phyloP scores from a whole-genome alignment of 2,797 vertebrate species.

The Lateolabrax maculatus region DNA sequence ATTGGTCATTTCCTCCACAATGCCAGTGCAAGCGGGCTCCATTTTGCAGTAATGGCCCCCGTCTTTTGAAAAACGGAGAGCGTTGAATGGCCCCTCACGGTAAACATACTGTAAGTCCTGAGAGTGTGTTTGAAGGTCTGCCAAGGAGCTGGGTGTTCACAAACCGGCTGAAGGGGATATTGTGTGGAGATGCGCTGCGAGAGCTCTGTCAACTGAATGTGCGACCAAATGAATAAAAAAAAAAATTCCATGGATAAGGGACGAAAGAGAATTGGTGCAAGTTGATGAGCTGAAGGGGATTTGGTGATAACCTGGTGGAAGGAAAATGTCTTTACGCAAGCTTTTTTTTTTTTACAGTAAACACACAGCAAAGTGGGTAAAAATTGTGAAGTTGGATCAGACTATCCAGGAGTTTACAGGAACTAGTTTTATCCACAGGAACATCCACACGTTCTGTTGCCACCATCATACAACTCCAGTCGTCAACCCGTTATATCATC shows the following conservation, averaged over 20 bases:
- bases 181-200: constrained; percentile 38
- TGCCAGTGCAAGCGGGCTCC: constrained; percentile 74
- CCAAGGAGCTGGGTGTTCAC: constrained; percentile 56
- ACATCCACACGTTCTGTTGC: background rate
- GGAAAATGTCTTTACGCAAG: background rate
- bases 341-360: background rate
- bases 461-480: constrained; percentile 33
- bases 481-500: constrained; percentile 63
- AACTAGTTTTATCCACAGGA: constrained; percentile 8
- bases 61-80: constrained; percentile 66
- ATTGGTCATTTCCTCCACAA: constrained; percentile 79
- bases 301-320: constrained; percentile 23
- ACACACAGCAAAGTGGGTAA: background rate
- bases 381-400: background rate
- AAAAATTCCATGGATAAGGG: constrained; percentile 26
- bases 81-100: constrained; percentile 64
- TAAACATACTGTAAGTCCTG: constrained; percentile 73
- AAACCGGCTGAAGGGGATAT: constrained; percentile 40
- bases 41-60: constrained; percentile 76
- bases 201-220: constrained; percentile 40
- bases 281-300: constrained; percentile 33
- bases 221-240: background rate
- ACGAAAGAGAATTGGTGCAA: constrained; percentile 12
- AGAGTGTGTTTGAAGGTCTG: constrained; percentile 73
- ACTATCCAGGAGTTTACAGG: constrained; percentile 5